These are phyloP conservation scores for Zonitis immaculata DNA, from an alignment of 2,888 invertebrate genomes.

Conservation along the genomic window DNA sequence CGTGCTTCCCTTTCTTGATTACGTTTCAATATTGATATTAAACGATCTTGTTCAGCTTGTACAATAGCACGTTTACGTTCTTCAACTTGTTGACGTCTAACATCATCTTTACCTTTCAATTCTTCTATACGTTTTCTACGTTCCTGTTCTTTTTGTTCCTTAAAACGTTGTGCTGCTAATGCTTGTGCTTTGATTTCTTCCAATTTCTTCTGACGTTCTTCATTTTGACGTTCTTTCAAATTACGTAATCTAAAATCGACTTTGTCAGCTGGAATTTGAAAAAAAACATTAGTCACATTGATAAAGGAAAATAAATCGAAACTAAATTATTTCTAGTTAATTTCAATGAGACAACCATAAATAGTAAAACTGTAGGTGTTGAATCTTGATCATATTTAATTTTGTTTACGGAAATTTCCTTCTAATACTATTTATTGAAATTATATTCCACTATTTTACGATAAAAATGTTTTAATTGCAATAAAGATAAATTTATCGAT, in stretches of 20 bases:
- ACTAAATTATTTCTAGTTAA: too few relatives aligned
- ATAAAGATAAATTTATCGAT: background rate
- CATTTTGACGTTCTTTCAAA: constrained; percentile 83
- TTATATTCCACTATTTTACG: too few relatives aligned
- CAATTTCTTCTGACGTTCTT: constrained; percentile 81
- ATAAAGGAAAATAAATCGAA: background rate
- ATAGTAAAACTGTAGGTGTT: too few relatives aligned
- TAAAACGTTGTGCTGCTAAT: constrained; percentile 80
- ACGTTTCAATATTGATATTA: constrained; percentile 79
- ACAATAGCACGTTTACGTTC: constrained; percentile 84
- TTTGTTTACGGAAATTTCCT: too few relatives aligned
- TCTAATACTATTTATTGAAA: too few relatives aligned
- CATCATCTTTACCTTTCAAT: constrained; percentile 71
- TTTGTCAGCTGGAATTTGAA: constrained; percentile 50
- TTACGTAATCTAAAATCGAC: constrained; percentile 62
- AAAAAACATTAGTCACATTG: background rate
- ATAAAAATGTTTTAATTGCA: background rate
- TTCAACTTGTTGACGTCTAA: constrained; percentile 69
- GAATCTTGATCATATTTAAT: too few relatives aligned
- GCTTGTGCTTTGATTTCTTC: constrained; percentile 88
- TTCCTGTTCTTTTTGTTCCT: constrained; percentile 85
- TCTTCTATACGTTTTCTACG: constrained; percentile 77
- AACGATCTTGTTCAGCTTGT: constrained; percentile 81
- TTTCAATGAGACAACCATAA: too few relatives aligned
- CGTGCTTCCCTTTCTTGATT: constrained; percentile 55